Conservation (phyloP, 2,888 invertebrate species). For the Clepsis dumicolana region DNA sequence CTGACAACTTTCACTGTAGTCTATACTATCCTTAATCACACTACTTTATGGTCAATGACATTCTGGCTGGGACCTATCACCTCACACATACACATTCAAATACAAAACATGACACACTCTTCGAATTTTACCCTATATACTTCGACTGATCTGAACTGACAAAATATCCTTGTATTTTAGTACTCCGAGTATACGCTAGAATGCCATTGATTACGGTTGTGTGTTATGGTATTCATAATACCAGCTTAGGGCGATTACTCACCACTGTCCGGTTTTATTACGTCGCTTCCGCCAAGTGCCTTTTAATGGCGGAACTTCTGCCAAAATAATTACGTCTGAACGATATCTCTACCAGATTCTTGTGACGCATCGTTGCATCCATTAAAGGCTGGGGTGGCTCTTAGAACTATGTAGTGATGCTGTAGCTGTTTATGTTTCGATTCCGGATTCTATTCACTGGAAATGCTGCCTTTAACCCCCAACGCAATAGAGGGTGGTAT, state of each 20-base stretch:
- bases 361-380: slow-evolving; percentile 31
- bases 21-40: neutral
- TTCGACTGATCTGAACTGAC: too few relatives aligned
- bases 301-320: slow-evolving; percentile 56
- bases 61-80: too few relatives aligned
- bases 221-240: slow-evolving; percentile 1
- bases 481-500: too few relatives aligned
- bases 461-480: too few relatives aligned
- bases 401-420: neutral
- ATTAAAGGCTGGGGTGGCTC: slow-evolving; percentile 1
- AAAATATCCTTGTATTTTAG: too few relatives aligned
- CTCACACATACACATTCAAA: too few relatives aligned
- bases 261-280: slow-evolving; percentile 59
- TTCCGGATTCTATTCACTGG: neutral
- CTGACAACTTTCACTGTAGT: too few relatives aligned
- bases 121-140: too few relatives aligned
- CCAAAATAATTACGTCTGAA: slow-evolving; percentile 59
- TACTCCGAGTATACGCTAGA: too few relatives aligned
- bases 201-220: too few relatives aligned
- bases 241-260: slow-evolving; percentile 53
- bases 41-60: too few relatives aligned
- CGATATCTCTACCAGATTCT: slow-evolving; percentile 30
- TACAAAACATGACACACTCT: too few relatives aligned
- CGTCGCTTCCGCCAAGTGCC: slow-evolving; percentile 46
- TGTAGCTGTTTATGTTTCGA: neutral